These are phyloP conservation scores for Epinotia ramella DNA, from an alignment of 2,888 invertebrate genomes.

Conservation along the genomic window DNA sequence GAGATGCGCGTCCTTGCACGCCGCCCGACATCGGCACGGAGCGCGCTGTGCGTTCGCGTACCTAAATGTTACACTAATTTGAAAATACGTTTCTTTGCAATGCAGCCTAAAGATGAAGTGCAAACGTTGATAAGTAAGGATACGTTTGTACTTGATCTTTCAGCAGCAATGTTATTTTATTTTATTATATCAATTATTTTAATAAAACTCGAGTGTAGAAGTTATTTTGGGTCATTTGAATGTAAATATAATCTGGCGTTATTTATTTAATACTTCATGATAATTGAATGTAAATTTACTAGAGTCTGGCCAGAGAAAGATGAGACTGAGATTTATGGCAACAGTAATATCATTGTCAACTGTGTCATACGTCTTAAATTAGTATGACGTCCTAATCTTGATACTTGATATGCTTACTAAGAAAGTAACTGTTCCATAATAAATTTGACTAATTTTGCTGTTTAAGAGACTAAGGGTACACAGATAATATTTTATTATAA, in stretches of 20 bases:
- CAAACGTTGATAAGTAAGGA: not conserved
- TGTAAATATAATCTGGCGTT: slow-evolving; percentile 33
- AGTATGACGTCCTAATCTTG: no score
- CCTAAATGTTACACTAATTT: slow-evolving; percentile 81
- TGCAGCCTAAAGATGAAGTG: not conserved
- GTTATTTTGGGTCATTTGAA: not conserved
- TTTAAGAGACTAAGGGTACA: no score
- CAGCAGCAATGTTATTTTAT: not conserved
- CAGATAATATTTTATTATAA: no score
- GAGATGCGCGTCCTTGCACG: slow-evolving; percentile 87
- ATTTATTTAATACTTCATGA: not conserved
- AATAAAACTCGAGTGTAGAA: not conserved
- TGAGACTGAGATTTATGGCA: no score
- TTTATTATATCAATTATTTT: not conserved
- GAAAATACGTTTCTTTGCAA: not conserved
- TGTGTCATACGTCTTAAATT: no score
- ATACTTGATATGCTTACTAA: no score
- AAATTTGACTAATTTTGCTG: no score
- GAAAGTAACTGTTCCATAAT: no score
- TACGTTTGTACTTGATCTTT: not conserved
- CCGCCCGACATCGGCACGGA: slow-evolving; percentile 94
- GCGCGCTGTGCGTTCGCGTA: slow-evolving; percentile 95
- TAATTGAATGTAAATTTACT: no score
- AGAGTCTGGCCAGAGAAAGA: no score
- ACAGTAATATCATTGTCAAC: no score